Evolutionary conservation across 2,113 vertebrate species (phyloP), one percentile per base, ranked within the genome.

Genomic region (Cervus canadensis): DNA sequence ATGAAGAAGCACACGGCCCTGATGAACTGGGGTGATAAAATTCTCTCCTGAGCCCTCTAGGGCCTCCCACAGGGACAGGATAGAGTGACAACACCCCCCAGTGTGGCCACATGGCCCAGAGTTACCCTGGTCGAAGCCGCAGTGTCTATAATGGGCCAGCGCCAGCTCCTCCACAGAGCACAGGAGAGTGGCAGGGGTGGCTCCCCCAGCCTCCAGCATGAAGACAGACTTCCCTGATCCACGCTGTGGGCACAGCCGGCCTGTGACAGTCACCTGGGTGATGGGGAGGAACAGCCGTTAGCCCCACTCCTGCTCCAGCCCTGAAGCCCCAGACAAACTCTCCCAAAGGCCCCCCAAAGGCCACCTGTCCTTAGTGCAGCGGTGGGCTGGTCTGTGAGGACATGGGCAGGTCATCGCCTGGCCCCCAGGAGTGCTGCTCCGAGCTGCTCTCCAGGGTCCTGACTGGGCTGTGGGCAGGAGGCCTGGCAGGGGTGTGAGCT

Each of bases 141-240:
- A 98, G 36, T 98, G 98, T 60, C 98, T 99, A 96, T 99, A 99
- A 98, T 99, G 98, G 11, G 98, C 99, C 97, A 99, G 97, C 0
- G 99, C 99, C 97, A 99, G 98, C 79, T 99, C 99, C 96, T 99
- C 99, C 83, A 99, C 99, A 0, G 99, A 99, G 97, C 99, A 99
- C 97, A 99, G 99, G 50, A 99, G 97, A 2, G 99, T 99, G 83
- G 98, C 94, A 0, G 96, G 97, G 60, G 91, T 6, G 9, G 92
- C 60, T 33, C 98, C 96, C 0, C 94, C 96, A 16, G 94, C 81
- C 91, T 99, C 99, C 98, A 99, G 71, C 45, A 99, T 98, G 96
- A 99, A 99, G 64, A 99, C 99, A 3, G 99, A 99, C 97, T 99
- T 99, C 62, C 99, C 99, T 98, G 97, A 99, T 14, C 99, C 99